phyloP scores from a whole-genome alignment of 2,888 invertebrate species.

The Cybosia mesomella region DNA sequence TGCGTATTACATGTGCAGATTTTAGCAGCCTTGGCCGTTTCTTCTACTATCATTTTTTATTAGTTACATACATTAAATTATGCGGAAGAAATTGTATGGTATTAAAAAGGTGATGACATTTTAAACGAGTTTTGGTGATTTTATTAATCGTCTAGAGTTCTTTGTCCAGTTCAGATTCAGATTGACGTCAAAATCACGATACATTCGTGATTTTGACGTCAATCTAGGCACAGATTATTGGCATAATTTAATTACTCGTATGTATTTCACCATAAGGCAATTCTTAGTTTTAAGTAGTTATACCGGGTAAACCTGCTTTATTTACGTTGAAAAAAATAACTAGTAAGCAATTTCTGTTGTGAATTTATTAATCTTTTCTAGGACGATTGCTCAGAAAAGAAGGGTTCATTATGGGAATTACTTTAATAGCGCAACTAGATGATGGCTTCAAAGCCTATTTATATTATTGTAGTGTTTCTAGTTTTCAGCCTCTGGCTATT shows the following conservation, averaged over 20 bases:
- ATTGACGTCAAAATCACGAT: no score
- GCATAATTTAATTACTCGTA: not conserved
- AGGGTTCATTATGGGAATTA: not conserved
- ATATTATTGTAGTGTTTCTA: not conserved
- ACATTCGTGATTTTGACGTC: slow-evolving; percentile 1
- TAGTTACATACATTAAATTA: slow-evolving; percentile 26
- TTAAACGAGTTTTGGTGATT: slow-evolving; percentile 34
- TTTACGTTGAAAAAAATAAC: not conserved
- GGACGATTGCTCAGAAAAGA: not conserved
- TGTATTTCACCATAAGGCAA: not conserved
- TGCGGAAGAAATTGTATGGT: slow-evolving; percentile 45
- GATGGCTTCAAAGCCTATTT: not conserved
- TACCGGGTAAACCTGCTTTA: not conserved
- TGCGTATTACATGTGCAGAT: slow-evolving; percentile 43
- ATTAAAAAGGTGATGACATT: slow-evolving; percentile 27
- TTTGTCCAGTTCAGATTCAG: slow-evolving; percentile 27
- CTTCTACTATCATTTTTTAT: slow-evolving; percentile 26
- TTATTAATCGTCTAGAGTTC: slow-evolving; percentile 24
- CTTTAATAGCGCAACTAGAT: not conserved
- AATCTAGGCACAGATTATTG: slow-evolving; percentile 10
- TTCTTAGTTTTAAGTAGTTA: not conserved
- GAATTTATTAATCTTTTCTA: not conserved
- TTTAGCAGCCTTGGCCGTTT: slow-evolving; percentile 37
- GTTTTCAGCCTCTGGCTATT: not conserved
- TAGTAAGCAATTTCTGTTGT: not conserved